Conservation (phyloP, 1,140 invertebrate species). For the Cepaea nemoralis region DNA sequence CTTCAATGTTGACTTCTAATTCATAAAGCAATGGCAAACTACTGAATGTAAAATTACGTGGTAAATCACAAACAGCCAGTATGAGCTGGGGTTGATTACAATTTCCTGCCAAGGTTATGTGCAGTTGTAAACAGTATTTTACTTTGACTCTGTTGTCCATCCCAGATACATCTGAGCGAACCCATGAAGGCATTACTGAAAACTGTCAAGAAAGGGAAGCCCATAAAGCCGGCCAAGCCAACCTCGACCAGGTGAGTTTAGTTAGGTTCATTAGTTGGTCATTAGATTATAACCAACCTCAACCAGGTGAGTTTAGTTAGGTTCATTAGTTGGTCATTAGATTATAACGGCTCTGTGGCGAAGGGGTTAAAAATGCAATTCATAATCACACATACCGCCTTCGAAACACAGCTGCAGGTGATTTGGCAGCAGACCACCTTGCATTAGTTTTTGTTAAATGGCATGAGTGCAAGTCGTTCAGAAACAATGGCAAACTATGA, state of each 20-base stretch:
- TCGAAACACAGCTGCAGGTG: no score
- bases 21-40: no score
- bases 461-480: no score
- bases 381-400: no score
- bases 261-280: neutral
- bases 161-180: conserved; percentile 53
- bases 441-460: no score
- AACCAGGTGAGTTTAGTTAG: neutral
- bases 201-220: conserved; percentile 51
- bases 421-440: no score
- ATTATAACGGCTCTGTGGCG: no score
- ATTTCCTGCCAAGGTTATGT: neutral
- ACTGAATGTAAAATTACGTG: neutral
- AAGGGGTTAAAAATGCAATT: no score
- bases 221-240: conserved; percentile 34
- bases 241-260: conserved; percentile 20
- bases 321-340: no score
- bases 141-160: neutral
- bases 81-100: neutral
- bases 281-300: neutral
- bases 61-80: neutral
- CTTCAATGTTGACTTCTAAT: no score
- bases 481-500: no score
- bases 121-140: neutral
- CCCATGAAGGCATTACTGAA: conserved; percentile 55